A percentile compares a stretch with the other conserved stretches of the same genome.
phyloP scores from a whole-genome alignment of 35 echinoderm and acorn worm species.

The Ophiothrix spiculata region DNA sequence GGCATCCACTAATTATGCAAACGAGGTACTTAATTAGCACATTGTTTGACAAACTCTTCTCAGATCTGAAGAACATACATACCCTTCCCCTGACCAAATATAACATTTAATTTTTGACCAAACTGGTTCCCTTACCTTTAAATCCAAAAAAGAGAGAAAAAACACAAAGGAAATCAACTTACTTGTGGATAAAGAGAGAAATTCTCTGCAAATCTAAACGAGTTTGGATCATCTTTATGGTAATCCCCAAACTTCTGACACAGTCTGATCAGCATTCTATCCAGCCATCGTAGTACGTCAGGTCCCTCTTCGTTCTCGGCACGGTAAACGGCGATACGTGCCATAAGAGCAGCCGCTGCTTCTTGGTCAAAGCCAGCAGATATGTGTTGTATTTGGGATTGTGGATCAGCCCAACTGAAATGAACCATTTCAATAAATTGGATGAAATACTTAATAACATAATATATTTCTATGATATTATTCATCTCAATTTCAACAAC shows the following conservation, averaged over 20 bases:
- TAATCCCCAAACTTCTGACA: conserved; percentile 99
- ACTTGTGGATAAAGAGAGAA: conserved; percentile 97
- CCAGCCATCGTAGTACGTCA: conserved; percentile 88
- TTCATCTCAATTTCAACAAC: too few relatives aligned
- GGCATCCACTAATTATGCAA: too few relatives aligned
- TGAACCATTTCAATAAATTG: background rate
- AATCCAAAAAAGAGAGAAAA: too few relatives aligned
- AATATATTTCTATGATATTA: too few relatives aligned
- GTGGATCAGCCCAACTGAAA: conserved; percentile 90
- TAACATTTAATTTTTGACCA: too few relatives aligned
- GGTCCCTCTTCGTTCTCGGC: conserved; percentile 88
- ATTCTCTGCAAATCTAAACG: conserved; percentile 78
- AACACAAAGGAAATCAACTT: too few relatives aligned
- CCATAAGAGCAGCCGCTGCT: conserved; percentile 85
- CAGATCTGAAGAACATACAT: too few relatives aligned
- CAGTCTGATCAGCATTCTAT: conserved; percentile 91
- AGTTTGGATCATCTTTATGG: conserved; percentile 88
- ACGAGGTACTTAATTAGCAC: too few relatives aligned
- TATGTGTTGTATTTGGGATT: conserved; percentile 85
- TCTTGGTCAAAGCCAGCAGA: conserved; percentile 94
- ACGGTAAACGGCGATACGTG: conserved; percentile 71
- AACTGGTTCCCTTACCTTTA: too few relatives aligned
- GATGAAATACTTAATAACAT: too few relatives aligned
- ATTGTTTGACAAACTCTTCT: too few relatives aligned
- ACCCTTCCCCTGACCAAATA: too few relatives aligned